Conservation (phyloP, 1,140 invertebrate species). For the Zaprionus ornatus region DNA sequence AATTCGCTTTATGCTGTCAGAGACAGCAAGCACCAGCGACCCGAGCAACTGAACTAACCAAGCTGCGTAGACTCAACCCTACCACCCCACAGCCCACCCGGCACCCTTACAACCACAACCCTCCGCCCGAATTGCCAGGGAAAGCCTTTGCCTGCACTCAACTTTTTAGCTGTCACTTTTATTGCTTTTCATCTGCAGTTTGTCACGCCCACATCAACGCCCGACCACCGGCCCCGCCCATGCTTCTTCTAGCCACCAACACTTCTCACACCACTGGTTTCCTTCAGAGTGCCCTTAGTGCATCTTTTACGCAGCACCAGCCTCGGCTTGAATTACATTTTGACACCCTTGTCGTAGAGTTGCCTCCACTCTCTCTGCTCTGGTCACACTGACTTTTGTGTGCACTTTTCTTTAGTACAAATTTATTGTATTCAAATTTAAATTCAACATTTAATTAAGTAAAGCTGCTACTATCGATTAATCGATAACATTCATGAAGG, state of each 20-base stretch:
- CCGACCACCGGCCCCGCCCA: background rate
- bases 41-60: background rate
- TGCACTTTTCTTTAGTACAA: no score
- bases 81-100: background rate
- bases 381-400: no score
- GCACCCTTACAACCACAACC: background rate
- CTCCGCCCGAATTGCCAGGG: background rate
- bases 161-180: constrained; percentile 60
- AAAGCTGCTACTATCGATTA: no score
- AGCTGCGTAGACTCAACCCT: background rate
- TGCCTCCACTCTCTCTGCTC: constrained; percentile 17
- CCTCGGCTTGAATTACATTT: constrained; percentile 75
- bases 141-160: constrained; percentile 47
- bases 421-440: no score
- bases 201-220: constrained; percentile 20
- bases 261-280: background rate
- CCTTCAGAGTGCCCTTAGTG: background rate
- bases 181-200: constrained; percentile 48
- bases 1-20: constrained; percentile 61
- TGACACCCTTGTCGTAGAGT: constrained; percentile 61
- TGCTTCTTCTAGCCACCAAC: background rate
- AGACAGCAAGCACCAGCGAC: constrained; percentile 38
- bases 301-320: constrained; percentile 35
- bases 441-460: no score
- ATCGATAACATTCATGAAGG: no score